A percentile compares a stretch with the other conserved stretches of the same genome.
These are phyloP conservation scores for Podotricha telesiphe DNA, from an alignment of 2,888 invertebrate species.

Conservation along the genomic window DNA sequence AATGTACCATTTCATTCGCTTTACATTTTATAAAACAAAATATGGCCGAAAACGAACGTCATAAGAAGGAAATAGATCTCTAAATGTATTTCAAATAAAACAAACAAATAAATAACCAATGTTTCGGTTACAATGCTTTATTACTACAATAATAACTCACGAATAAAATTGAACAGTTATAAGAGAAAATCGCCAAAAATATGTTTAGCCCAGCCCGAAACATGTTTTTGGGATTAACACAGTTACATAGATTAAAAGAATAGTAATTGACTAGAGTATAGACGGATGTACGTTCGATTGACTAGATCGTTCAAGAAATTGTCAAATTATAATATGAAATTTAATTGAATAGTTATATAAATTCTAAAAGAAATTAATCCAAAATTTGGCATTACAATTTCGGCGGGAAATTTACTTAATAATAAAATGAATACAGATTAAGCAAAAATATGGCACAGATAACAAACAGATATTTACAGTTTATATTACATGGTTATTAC, in stretches of 20 bases:
- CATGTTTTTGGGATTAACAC: constrained; percentile 54
- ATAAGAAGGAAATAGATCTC: no score
- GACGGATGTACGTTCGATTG: constrained; percentile 34
- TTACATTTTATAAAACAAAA: no score
- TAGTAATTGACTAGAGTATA: constrained; percentile 56
- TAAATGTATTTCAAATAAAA: constrained; percentile 28
- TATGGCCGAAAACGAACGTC: no score
- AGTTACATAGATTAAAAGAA: constrained; percentile 29
- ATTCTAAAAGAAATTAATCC: constrained; percentile 9
- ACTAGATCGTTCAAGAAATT: constrained; percentile 24
- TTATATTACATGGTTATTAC: background rate
- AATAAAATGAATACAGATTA: background rate
- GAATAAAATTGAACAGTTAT: constrained; percentile 19
- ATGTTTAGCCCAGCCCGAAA: constrained; percentile 71
- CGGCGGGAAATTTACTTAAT: constrained; percentile 9
- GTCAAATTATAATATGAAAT: background rate
- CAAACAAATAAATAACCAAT: constrained; percentile 22
- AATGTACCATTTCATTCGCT: no score
- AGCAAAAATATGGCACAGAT: background rate
- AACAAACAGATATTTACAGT: constrained; percentile 27
- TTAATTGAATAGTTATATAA: background rate
- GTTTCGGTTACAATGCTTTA: constrained; percentile 37
- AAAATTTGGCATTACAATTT: constrained; percentile 29
- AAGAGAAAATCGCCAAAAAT: constrained; percentile 49
- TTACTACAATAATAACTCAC: constrained; percentile 30